Conservation (phyloP, 2,797 vertebrate genomes). For the Megaceryle alcyon region DNA sequence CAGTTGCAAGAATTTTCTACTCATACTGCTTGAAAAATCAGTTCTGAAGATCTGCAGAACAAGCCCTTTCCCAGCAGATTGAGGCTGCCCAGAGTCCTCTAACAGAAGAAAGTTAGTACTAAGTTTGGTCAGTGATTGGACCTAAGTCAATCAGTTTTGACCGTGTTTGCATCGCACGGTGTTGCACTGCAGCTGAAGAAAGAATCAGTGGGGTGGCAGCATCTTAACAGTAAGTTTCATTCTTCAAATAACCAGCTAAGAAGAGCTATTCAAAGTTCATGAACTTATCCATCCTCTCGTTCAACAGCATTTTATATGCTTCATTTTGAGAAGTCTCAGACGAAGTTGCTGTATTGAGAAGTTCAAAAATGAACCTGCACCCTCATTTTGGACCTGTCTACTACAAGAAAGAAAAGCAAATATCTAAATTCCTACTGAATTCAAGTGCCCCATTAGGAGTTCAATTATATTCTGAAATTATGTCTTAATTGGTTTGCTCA, state of each 20-base stretch:
- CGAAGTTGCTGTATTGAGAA: not conserved
- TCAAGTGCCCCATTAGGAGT: conserved; percentile 34
- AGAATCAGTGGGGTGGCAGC: not conserved
- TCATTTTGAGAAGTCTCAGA: not conserved
- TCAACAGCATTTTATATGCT: not conserved
- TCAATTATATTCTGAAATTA: conserved; percentile 60
- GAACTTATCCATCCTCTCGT: not conserved
- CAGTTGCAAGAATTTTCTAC: not conserved
- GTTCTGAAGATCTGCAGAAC: not conserved
- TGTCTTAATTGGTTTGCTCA: conserved; percentile 60
- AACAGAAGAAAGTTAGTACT: not conserved
- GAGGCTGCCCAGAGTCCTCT: not conserved
- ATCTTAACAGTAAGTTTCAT: not conserved
- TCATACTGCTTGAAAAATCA: not conserved
- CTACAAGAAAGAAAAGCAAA: conserved; percentile 18
- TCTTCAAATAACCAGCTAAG: not conserved
- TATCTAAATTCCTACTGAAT: conserved; percentile 19
- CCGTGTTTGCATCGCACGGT: too few species aligned
- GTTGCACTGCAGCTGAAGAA: not conserved
- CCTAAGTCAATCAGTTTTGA: not conserved
- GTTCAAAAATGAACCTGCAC: not conserved
- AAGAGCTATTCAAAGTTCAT: not conserved
- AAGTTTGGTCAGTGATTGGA: too few species aligned
- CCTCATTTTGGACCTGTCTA: conserved; percentile 6
- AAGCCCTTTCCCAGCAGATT: not conserved